Base-by-base conservation (phyloP, 2,888 invertebrate genomes). In the Eupeodes latifasciatus region DNA sequence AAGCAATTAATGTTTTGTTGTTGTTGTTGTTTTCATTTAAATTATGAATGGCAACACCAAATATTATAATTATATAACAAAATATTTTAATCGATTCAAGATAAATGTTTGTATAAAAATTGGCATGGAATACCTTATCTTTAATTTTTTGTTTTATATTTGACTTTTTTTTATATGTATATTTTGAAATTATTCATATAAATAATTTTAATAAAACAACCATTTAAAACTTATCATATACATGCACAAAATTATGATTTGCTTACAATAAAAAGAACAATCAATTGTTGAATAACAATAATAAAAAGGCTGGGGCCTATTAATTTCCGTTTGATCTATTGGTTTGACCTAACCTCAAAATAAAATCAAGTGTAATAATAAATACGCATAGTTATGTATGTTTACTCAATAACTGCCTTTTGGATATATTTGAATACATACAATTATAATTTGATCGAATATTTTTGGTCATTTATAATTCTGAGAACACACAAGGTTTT, bases 1-100 rank as follows among this genome's bases (percentile, higher is more conserved):
- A 88, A 88, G 87, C 87, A 84, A 76, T 88, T 84, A 81, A 62
- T 76, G 74, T 72, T 82, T 64, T 79, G 49, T 85, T 76, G 66
- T 66, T 85, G 79, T 76, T 84, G 66, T 66, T 85, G 79, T 76
- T 84, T 76, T 84, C 80, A 76, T 81, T 49, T 72, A 75, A 57
- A 51, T 75, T 44, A 76, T 85, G 59, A 55, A 76, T 66, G 76
- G 75, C 79, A 83, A 86, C 79, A 75, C 75, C 83, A 72, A 71
- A 75, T 79, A 40, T 62, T 69, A 49, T 49, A 27, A 27, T 76
- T 53, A 55, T 71, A 82, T 7, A 86, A 82, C 51, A 79, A 86
- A 86, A 78, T 82, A 82, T 61, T 74, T 75, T 71, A 66, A 55
- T 88, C 72, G 57, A 79, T 77, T 36, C 77, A 75, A 80, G 66